Percentiles rank a stretch among this genome's conserved stretches.
Conservation (phyloP, 35 echinoderm and acorn worm species). For the Apostichopus japonicus region DNA sequence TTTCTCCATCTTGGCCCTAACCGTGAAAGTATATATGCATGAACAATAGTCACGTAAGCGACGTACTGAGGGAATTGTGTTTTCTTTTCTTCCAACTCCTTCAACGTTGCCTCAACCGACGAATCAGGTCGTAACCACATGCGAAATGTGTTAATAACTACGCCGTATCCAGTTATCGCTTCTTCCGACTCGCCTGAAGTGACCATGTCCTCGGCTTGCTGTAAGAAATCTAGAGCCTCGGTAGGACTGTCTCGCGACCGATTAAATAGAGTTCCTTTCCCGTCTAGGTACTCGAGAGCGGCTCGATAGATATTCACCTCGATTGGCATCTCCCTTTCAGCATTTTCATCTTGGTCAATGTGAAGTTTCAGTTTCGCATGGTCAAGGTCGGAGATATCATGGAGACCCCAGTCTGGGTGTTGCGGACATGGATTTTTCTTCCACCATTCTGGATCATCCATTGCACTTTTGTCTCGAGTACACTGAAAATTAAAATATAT, state of each 20-base stretch:
- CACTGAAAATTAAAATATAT: no score
- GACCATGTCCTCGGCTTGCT: not conserved
- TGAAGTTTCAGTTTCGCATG: not conserved
- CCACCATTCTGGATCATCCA: not conserved
- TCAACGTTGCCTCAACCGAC: not conserved
- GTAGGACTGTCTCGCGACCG: not conserved
- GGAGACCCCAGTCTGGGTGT: conserved; percentile 3
- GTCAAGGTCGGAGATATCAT: conserved; percentile 30
- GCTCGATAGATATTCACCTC: conserved; percentile 1
- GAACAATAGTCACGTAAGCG: not conserved
- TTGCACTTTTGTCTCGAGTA: not conserved
- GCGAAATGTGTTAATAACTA: conserved; percentile 9
- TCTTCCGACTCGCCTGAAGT: not conserved
- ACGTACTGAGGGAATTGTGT: not conserved
- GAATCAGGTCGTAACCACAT: not conserved
- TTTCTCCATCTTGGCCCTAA: not conserved
- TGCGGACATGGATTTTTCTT: not conserved
- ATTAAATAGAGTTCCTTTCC: not conserved
- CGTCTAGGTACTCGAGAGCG: not conserved
- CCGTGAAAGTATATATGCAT: conserved; percentile 19
- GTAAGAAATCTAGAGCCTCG: not conserved
- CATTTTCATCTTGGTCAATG: not conserved
- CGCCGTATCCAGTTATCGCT: conserved; percentile 14
- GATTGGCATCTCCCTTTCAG: not conserved
- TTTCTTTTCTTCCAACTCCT: not conserved